These are phyloP conservation scores for Thalassaphorura encarpata DNA, from an alignment of 1,140 invertebrate species.

Conservation along the genomic window DNA sequence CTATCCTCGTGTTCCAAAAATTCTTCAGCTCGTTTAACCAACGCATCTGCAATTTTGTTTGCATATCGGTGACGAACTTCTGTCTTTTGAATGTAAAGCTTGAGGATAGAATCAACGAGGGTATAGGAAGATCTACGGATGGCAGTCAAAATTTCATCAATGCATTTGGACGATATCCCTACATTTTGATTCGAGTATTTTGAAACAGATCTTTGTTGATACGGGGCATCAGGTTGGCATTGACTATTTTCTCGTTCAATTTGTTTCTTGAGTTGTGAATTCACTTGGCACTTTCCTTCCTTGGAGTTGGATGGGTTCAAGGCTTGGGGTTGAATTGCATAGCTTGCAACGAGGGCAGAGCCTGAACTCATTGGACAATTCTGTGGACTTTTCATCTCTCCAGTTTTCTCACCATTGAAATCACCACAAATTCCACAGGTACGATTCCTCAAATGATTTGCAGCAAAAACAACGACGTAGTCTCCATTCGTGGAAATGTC, in stretches of 20 bases:
- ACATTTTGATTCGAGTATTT: not conserved
- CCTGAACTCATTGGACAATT: constrained; percentile 24
- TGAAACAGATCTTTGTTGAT: not conserved
- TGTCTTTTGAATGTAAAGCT: not conserved
- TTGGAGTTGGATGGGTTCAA: not conserved
- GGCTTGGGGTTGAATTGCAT: constrained; percentile 9
- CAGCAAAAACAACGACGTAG: constrained; percentile 14
- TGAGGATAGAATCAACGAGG: not conserved
- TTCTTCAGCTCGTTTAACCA: not conserved
- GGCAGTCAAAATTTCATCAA: not conserved
- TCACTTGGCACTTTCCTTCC: constrained; percentile 19
- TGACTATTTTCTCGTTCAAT: constrained; percentile 20
- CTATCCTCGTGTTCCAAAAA: not conserved
- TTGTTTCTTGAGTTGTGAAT: constrained; percentile 14
- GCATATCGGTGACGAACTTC: not conserved
- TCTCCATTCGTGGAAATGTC: constrained; percentile 22
- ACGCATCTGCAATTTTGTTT: not conserved
- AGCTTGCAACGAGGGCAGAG: constrained; percentile 26
- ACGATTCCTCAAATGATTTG: constrained; percentile 16
- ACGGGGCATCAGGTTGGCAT: not conserved
- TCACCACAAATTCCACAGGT: constrained; percentile 32
- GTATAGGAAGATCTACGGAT: not conserved
- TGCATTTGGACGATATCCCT: too few species aligned
- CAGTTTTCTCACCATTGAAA: constrained; percentile 28
- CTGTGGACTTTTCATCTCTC: constrained; percentile 23